Conservation (phyloP, 2,797 vertebrate genomes). For the Galago senegalensis region DNA sequence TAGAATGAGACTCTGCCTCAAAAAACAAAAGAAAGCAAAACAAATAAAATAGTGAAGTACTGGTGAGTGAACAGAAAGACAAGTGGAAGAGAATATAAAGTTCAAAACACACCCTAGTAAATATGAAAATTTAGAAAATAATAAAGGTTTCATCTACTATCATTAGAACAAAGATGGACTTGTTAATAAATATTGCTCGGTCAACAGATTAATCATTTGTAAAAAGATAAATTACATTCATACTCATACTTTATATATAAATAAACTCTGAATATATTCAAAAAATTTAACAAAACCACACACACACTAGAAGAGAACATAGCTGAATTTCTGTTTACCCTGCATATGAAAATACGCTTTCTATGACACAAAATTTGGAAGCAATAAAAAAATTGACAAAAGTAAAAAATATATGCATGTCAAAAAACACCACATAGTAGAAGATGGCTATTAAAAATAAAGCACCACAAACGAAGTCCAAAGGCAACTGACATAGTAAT, state of each 20-base stretch:
- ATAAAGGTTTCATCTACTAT: neutral
- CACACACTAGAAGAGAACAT: neutral
- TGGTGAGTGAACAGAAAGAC: neutral
- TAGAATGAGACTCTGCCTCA: too few relatives aligned
- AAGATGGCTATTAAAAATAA: too few relatives aligned
- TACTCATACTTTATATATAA: neutral
- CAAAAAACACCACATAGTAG: neutral
- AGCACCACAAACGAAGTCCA: neutral
- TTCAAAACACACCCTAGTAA: neutral
- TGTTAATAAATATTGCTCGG: neutral
- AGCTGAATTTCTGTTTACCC: neutral
- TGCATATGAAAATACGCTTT: neutral
- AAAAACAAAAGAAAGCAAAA: too few relatives aligned
- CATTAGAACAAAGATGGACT: neutral
- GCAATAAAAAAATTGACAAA: neutral
- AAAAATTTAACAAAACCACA: neutral
- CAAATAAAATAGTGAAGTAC: neutral
- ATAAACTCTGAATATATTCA: neutral
- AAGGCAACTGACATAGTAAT: neutral
- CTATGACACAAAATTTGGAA: neutral
- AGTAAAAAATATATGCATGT: neutral
- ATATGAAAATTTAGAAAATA: neutral
- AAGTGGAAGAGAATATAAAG: neutral
- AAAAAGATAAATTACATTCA: conserved; percentile 16
- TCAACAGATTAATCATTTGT: neutral